A percentile compares a stretch with the other conserved stretches of the same genome.
Conservation (phyloP, 1,140 invertebrate species). For the Drosophila mauritiana region DNA sequence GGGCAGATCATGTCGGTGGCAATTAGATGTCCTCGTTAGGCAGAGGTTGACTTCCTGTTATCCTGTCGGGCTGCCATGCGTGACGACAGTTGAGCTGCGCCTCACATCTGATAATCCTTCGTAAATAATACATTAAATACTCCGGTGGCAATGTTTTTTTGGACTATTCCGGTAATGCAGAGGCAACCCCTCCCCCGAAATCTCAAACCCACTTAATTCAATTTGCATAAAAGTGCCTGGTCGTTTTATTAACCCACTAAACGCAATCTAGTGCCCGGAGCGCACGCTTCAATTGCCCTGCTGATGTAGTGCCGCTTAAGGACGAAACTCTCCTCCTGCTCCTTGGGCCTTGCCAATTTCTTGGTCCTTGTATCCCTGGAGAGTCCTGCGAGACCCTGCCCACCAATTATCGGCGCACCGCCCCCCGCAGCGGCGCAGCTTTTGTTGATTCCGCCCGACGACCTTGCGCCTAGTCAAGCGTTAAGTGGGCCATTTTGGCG, state of each 20-base stretch:
- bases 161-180: background rate
- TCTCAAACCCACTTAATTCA: constrained; percentile 64
- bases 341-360: constrained; percentile 23
- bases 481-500: constrained; percentile 69
- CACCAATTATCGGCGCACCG: constrained; percentile 68
- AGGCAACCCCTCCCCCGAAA: background rate
- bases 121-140: constrained; percentile 79
- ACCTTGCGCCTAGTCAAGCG: constrained; percentile 75
- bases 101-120: constrained; percentile 62
- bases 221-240: constrained; percentile 76
- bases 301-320: constrained; percentile 55
- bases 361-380: constrained; percentile 46
- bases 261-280: constrained; percentile 66
- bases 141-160: constrained; percentile 18
- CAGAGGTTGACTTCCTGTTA: constrained; percentile 67
- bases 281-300: constrained; percentile 60
- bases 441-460: constrained; percentile 66
- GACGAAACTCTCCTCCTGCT: background rate
- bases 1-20: constrained; percentile 42
- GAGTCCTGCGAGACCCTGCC: constrained; percentile 39
- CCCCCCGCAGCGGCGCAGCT: constrained; percentile 45
- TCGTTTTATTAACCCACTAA: constrained; percentile 77
- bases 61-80: constrained; percentile 59
- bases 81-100: constrained; percentile 38
- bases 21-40: constrained; percentile 75